Evolutionary conservation across 2,113 vertebrate genomes (phyloP).

Genomic region (Mastomys natalensis): DNA sequence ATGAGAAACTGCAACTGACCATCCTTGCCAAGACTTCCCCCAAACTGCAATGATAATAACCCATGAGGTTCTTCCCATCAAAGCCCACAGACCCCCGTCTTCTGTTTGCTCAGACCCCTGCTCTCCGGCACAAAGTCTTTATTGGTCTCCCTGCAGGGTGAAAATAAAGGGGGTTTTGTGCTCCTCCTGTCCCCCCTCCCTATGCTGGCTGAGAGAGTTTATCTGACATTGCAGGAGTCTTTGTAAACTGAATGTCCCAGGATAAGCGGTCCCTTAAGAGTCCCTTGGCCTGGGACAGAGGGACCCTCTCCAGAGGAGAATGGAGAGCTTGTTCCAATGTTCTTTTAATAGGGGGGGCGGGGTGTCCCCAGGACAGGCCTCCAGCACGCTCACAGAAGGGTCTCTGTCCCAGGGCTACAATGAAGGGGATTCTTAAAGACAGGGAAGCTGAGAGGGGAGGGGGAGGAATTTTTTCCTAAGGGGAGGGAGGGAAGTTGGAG

Average conservation of each 20-base stretch:
- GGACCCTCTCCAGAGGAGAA: constrained; percentile 98
- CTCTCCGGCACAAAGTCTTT: constrained; percentile 92
- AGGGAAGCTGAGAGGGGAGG: constrained; percentile 85
- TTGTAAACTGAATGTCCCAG: constrained; percentile 94
- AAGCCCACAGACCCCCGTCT: not conserved
- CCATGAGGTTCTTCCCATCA: not conserved
- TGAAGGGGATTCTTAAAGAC: constrained; percentile 90
- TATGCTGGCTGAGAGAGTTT: constrained; percentile 91
- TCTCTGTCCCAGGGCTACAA: constrained; percentile 93
- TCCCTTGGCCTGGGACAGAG: constrained; percentile 95
- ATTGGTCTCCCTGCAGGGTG: constrained; percentile 92
- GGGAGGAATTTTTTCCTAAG: constrained; percentile 69
- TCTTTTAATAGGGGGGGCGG: constrained; percentile 90
- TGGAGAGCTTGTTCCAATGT: constrained; percentile 95
- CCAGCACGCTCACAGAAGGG: constrained; percentile 89
- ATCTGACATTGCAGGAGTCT: constrained; percentile 96
- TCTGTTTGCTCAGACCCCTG: constrained; percentile 89
- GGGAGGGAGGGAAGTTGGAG: constrained; percentile 30
- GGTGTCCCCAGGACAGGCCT: constrained; percentile 83
- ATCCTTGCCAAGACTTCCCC: not conserved
- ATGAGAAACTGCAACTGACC: not conserved
- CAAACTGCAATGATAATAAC: not conserved
- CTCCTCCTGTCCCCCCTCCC: constrained; percentile 70
- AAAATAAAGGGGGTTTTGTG: constrained; percentile 96
- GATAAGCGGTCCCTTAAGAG: constrained; percentile 96